A percentile compares a stretch with the other conserved stretches of the same genome.
Evolutionary conservation across 2,888 invertebrate species (phyloP).

Genomic region (Hirtodrosophila cameraria): DNA sequence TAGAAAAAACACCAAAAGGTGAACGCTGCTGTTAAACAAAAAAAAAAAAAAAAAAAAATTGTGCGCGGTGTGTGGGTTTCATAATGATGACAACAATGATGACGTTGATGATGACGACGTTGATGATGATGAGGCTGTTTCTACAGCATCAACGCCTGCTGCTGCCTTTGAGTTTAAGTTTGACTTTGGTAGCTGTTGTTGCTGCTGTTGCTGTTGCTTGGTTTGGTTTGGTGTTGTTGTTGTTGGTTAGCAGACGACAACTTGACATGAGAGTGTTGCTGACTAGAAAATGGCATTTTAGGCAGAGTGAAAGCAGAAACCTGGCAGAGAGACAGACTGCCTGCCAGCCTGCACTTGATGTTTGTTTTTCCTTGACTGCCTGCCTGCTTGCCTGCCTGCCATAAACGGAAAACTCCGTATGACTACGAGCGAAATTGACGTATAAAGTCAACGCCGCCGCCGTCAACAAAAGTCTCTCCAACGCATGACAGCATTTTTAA

Average conservation of each 20-base stretch:
- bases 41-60: constrained; percentile 23
- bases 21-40: constrained; percentile 24
- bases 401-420: constrained; percentile 61
- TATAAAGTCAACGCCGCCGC: constrained; percentile 74
- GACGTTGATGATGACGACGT: constrained; percentile 12
- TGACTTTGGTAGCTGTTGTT: constrained; percentile 26
- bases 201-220: constrained; percentile 33
- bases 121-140: constrained; percentile 18
- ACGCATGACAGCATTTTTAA: constrained; percentile 65
- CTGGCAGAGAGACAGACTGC: constrained; percentile 16
- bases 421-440: constrained; percentile 66
- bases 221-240: constrained; percentile 27
- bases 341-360: constrained; percentile 57
- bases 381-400: constrained; percentile 54
- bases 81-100: constrained; percentile 34
- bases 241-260: constrained; percentile 58
- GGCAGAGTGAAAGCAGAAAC: constrained; percentile 67
- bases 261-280: constrained; percentile 68
- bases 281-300: constrained; percentile 69
- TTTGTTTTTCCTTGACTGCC: constrained; percentile 57
- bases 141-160: constrained; percentile 6
- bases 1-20: constrained; percentile 24
- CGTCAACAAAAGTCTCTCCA: constrained; percentile 60
- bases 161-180: constrained; percentile 27
- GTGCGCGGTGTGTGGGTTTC: constrained; percentile 25